Evolutionary conservation across 2,113 vertebrate genomes (phyloP), one percentile per base, ranked within the genome.

Genomic region (Periophthalmus modestus): DNA sequence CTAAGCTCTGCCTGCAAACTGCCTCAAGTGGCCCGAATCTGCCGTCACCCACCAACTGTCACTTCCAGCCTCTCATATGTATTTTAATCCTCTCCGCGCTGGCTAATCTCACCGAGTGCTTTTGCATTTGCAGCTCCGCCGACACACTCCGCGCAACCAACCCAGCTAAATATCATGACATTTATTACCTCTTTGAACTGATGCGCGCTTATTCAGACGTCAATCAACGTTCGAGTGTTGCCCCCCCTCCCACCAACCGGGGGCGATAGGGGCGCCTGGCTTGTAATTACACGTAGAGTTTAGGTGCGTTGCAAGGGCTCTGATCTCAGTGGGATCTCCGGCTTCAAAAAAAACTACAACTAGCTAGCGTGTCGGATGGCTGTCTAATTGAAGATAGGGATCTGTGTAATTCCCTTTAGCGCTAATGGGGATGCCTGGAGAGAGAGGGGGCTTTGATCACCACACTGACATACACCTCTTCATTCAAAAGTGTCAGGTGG

Each of bases 391-490:
- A 82, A 74, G 81, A 89, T 81, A 69, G 73, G 74, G 75, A 85
- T 84, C 82, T 69, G 82, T 87, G 81, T 84, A 76, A 86, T 82
- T 89, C 85, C 84, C 62, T 87, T 91, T 77, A 75, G 72, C 12
- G 69, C 78, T 87, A 87, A 90, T 89, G 78, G 82, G 80, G 36
- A 81, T 18, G 75, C 79, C 81, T 74, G 79, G 52, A 52, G 81
- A 80, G 83, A 61, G 36, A 68, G 77, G 75, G 63, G 21, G 39
- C 88, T 87, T 88, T 88, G 81, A 91, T 91, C 78, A 48, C 3
- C 46, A 34, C 33, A n/a, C 75, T 10, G 61, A 81, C 71, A 69
- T 39, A 50, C 78, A 78, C 52, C 69, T 79, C 82, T 82, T 70
- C 43, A 67, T 78, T 78, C 36, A 66, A 71, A 39, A 43, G 66